Conservation (phyloP, 2,113 vertebrate species). For the Myodes glareolus region DNA sequence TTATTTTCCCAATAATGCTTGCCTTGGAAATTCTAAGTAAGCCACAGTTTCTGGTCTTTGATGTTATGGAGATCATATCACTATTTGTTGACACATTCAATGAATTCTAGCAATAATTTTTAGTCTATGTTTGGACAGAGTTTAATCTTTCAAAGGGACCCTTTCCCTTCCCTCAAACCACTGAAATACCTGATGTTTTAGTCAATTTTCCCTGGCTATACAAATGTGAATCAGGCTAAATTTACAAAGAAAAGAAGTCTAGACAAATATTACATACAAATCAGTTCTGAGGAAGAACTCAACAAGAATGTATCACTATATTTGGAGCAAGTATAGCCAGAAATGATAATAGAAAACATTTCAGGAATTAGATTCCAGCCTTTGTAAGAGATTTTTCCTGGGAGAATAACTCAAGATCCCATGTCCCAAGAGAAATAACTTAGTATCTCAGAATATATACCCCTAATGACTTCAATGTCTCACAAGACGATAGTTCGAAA, state of each 20-base stretch:
- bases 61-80: background rate
- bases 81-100: background rate
- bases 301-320: background rate
- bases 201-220: background rate
- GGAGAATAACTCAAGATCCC: background rate
- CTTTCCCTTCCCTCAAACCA: background rate
- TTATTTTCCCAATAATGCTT: background rate
- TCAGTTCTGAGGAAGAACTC: background rate
- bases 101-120: background rate
- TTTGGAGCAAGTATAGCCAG: background rate
- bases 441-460: background rate
- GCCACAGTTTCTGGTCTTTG: background rate
- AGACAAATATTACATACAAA: too few relatives aligned
- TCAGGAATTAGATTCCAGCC: background rate
- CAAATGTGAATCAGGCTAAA: background rate
- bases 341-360: background rate
- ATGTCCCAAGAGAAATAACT: background rate
- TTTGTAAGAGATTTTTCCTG: background rate
- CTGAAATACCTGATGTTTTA: background rate
- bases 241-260: background rate
- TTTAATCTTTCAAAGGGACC: background rate
- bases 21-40: background rate
- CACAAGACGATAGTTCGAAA: background rate
- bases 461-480: background rate
- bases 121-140: background rate